These are phyloP conservation scores for Operophtera brumata DNA, from an alignment of 2,888 invertebrate species.

Conservation along the genomic window DNA sequence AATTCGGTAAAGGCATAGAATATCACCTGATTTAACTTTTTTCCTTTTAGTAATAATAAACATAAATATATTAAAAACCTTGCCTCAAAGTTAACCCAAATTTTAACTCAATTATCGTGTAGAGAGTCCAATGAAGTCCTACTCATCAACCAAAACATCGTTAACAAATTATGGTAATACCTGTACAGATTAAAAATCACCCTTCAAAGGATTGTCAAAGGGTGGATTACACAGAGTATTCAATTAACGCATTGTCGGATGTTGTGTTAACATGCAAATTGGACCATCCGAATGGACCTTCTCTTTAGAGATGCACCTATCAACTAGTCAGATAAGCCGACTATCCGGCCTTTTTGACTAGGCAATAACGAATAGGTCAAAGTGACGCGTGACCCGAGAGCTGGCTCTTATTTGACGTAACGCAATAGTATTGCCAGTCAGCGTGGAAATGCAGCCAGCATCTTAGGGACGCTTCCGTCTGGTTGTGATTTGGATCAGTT, in stretches of 20 bases:
- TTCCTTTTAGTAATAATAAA: too few species aligned
- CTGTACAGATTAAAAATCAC: slow-evolving; percentile 55
- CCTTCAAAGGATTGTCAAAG: slow-evolving; percentile 42
- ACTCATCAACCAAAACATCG: slow-evolving; percentile 19
- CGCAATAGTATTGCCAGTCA: too few species aligned
- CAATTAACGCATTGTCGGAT: slow-evolving; percentile 62
- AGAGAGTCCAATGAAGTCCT: not conserved
- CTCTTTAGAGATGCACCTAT: slow-evolving; percentile 2
- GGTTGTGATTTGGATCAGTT: too few species aligned
- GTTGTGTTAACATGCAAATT: slow-evolving; percentile 73
- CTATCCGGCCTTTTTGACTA: not conserved
- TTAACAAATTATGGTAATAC: slow-evolving; percentile 34
- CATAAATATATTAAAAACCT: too few species aligned
- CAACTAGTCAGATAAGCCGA: not conserved
- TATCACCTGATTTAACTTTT: too few species aligned
- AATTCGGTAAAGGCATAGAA: too few species aligned
- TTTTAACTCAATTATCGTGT: not conserved
- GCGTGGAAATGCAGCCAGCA: too few species aligned
- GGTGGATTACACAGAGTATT: slow-evolving; percentile 61
- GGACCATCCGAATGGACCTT: slow-evolving; percentile 58
- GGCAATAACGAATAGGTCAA: too few species aligned
- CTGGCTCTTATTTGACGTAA: too few species aligned
- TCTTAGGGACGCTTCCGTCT: too few species aligned
- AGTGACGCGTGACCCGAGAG: too few species aligned
- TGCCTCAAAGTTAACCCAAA: not conserved